Percentiles rank a stretch among this genome's conserved stretches.
phyloP scores from a whole-genome alignment of 1,140 invertebrate species.

The Oncopodura yosiiana region DNA sequence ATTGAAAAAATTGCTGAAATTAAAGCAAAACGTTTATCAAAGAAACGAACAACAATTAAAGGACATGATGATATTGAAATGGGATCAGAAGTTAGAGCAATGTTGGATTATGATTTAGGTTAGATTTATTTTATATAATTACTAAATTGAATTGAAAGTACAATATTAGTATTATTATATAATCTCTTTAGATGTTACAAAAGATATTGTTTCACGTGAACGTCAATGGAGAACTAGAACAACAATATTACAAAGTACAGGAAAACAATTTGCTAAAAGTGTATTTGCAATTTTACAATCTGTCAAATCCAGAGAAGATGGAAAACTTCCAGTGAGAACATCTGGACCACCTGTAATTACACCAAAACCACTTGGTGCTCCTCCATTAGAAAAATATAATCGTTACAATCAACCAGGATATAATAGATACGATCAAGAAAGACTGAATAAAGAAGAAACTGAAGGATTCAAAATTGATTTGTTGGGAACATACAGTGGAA shows the following conservation, averaged over 20 bases:
- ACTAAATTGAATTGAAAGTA: too few relatives aligned
- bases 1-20: conserved; percentile 96
- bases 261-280: conserved; percentile 89
- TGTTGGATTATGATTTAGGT: conserved; percentile 92
- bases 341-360: conserved; percentile 50
- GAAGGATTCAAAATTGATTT: conserved; percentile 98
- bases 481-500: conserved; percentile 92
- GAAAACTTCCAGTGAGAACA: conserved; percentile 43
- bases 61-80: conserved; percentile 81
- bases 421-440: conserved; percentile 97
- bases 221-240: conserved; percentile 89
- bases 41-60: conserved; percentile 92
- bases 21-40: conserved; percentile 91
- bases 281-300: conserved; percentile 84
- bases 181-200: conserved; percentile 86
- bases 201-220: conserved; percentile 90
- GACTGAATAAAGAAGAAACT: conserved; percentile 72
- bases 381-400: conserved; percentile 55
- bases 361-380: conserved; percentile 56
- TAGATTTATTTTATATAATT: too few relatives aligned
- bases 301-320: conserved; percentile 88
- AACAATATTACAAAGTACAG: conserved; percentile 87
- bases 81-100: conserved; percentile 69
- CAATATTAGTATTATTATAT: too few relatives aligned
- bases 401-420: conserved; percentile 61